Evolutionary conservation across 2,888 invertebrate genomes (phyloP).

Genomic region (Leucophenga maculata): DNA sequence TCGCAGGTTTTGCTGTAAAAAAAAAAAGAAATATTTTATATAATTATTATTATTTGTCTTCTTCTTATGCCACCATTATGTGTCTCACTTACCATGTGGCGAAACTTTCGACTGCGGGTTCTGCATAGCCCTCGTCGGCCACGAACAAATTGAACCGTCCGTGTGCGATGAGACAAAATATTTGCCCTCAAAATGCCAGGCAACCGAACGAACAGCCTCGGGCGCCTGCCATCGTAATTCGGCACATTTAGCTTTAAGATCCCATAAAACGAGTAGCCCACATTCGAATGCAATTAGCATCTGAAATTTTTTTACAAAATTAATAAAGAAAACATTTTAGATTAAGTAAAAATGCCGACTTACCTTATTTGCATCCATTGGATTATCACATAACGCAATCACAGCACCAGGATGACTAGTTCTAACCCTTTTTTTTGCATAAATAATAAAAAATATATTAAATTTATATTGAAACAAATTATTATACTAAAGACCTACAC

Average conservation of each 20-base stretch:
- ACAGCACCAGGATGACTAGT: conserved; percentile 97
- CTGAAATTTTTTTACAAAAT: conserved; percentile 72
- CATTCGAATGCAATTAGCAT: conserved; percentile 96
- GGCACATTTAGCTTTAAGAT: conserved; percentile 87
- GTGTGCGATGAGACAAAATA: conserved; percentile 96
- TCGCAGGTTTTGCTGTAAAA: conserved; percentile 82
- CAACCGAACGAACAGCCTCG: conserved; percentile 87
- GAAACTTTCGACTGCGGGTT: conserved; percentile 87
- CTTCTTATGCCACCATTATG: too few relatives aligned
- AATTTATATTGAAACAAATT: not conserved
- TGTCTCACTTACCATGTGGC: conserved; percentile 94
- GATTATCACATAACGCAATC: conserved; percentile 96
- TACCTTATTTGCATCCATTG: conserved; percentile 96
- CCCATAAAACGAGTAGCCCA: conserved; percentile 96
- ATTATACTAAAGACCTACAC: conserved; percentile 81
- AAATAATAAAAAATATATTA: conserved; percentile 69
- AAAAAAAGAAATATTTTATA: too few relatives aligned
- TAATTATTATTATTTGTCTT: not conserved
- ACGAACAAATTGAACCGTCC: conserved; percentile 96
- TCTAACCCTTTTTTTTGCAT: conserved; percentile 78
- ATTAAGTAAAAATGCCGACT: conserved; percentile 49
- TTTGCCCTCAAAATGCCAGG: conserved; percentile 99
- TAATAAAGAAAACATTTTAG: not conserved
- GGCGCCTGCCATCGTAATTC: conserved; percentile 87
- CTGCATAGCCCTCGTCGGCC: conserved; percentile 84